Percentiles rank a stretch among this genome's conserved stretches.
Conservation (phyloP, 2,797 vertebrate genomes). For the Manis crassicaudata region DNA sequence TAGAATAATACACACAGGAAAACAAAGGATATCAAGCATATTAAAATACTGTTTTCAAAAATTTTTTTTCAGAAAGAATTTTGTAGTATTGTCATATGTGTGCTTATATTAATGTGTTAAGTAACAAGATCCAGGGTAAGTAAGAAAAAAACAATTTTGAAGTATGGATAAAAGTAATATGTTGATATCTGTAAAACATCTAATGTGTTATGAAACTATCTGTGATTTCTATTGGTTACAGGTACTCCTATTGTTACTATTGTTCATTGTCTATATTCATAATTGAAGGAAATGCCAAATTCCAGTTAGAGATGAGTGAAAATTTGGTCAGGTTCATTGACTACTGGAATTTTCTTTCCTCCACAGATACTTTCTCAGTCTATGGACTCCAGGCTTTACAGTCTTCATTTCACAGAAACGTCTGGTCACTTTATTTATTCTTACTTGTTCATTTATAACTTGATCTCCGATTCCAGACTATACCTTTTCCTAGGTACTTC, state of each 20-base stretch:
- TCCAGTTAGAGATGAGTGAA: background rate
- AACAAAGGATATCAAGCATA: background rate
- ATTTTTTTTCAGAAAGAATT: background rate
- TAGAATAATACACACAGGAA: background rate
- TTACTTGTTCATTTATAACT: background rate
- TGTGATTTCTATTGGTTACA: background rate
- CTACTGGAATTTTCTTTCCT: background rate
- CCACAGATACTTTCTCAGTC: background rate
- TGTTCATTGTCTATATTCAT: background rate
- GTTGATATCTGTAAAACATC: background rate
- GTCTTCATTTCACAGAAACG: background rate
- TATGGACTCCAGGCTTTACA: background rate
- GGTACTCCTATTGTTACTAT: background rate
- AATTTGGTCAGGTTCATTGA: background rate
- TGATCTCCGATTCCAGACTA: background rate
- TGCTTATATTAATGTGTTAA: background rate
- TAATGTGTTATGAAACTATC: background rate
- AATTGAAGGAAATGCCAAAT: background rate
- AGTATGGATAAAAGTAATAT: background rate
- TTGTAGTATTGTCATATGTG: background rate
- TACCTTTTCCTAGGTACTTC: background rate
- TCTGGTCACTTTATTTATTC: background rate
- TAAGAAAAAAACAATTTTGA: background rate
- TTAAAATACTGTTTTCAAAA: background rate
- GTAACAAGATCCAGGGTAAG: background rate